These are phyloP conservation scores for Semaprochilodus insignis DNA, from an alignment of 2,797 vertebrate genomes.

Conservation along the genomic window DNA sequence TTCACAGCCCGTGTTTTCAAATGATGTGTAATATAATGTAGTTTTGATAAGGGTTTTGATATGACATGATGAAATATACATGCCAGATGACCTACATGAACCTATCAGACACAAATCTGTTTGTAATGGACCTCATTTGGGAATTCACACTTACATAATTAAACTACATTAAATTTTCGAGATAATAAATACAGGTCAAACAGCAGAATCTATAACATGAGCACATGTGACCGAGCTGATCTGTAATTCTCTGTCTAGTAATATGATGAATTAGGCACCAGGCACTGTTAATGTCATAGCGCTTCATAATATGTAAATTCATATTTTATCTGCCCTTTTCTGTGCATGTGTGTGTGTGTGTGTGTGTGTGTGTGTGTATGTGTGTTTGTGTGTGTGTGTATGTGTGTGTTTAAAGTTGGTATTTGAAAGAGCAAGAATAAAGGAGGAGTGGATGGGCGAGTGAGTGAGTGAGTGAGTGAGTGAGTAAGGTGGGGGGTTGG, in stretches of 20 bases:
- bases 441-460: neutral
- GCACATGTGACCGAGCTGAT: neutral
- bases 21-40: neutral
- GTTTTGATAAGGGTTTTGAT: neutral
- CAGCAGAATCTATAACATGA: slow-evolving; percentile 6
- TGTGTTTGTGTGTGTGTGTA: too few relatives aligned
- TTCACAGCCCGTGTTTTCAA: neutral
- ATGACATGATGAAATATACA: neutral
- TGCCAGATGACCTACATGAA: neutral
- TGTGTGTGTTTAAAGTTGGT: neutral
- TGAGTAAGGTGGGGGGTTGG: neutral
- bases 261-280: slow-evolving; percentile 37
- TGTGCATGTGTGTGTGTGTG: neutral
- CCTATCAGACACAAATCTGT: neutral
- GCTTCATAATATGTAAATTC: neutral
- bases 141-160: neutral
- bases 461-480: neutral
- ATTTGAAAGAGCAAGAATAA: slow-evolving; percentile 5
- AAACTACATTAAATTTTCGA: neutral
- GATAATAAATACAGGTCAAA: slow-evolving; percentile 18
- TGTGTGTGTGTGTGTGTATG: too few relatives aligned
- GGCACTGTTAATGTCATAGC: slow-evolving; percentile 7
- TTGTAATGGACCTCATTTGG: neutral
- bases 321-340: neutral
- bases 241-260: slow-evolving; percentile 33